phyloP scores from a whole-genome alignment of 2,797 vertebrate genomes.

The Phrynocephalus guinanensis region DNA sequence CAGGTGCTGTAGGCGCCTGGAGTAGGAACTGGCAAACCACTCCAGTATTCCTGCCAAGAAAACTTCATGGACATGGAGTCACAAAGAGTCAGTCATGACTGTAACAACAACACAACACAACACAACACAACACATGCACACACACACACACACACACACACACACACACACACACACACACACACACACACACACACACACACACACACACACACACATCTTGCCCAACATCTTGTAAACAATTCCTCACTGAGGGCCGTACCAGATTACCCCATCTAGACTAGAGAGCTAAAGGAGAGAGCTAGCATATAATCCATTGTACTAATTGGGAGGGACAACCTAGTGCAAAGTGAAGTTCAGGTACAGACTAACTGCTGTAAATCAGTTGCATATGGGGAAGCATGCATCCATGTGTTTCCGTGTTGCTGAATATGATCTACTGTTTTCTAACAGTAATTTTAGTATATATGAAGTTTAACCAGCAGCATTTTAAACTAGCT shows the following conservation, averaged over 20 bases:
- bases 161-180: not conserved
- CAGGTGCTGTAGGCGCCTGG: too few relatives aligned
- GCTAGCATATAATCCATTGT: not conserved
- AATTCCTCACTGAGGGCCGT: not conserved
- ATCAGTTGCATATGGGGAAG: not conserved
- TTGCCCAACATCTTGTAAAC: not conserved
- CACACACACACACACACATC: not conserved
- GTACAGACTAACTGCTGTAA: not conserved
- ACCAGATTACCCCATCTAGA: not conserved
- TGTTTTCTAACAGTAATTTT: not conserved
- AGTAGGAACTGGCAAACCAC: too few relatives aligned
- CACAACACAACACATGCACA: too few relatives aligned
- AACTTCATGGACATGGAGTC: too few relatives aligned
- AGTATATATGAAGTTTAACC: not conserved
- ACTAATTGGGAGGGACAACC: not conserved
- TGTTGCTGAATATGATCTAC: not conserved
- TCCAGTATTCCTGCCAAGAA: not conserved
- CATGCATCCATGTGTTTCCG: not conserved
- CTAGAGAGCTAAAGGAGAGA: not conserved
- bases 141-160: too few relatives aligned
- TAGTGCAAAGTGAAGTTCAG: not conserved
- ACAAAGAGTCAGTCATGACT: too few relatives aligned
- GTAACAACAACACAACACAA: too few relatives aligned
- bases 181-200: too few relatives aligned
- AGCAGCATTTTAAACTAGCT: not conserved